Base-by-base conservation (phyloP, 2,888 invertebrate genomes). In the Xestia c-nigrum region DNA sequence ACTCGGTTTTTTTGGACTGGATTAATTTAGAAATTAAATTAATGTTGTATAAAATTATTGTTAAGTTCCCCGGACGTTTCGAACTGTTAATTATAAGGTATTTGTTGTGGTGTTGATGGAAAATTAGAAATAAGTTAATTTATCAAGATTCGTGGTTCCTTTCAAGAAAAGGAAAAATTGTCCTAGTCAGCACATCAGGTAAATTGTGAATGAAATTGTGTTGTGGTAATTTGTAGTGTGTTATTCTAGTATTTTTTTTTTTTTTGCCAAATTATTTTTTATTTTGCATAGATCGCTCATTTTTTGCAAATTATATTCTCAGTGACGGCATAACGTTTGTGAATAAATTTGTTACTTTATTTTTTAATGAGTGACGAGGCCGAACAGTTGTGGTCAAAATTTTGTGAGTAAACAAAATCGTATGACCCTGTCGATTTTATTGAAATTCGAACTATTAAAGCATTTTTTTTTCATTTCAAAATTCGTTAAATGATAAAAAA, bases 101-200 rank as follows among this genome's bases (percentile, higher is more conserved):
- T 66, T 79, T 90, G 87, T 90, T 92, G 91, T 94, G 92, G 92
- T 94, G 93, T 85, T 92, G 79, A 77, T 75, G 73, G 46, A 89
- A 83, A 85, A 82, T 82, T 88, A 66, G 81, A 80, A 76, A 80
- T 74, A 80, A 74, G 67, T 71, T 66, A 46, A 67, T 55, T 66
- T 59, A 40, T 50, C 80, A 88, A 87, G 76, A 81, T 74, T 40
- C 78, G 74, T 77, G 78, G 64, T 80, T 79, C 47, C 64, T 88
- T 78, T 74, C 75, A 77, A 84, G 77, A 80, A 72, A 79, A 73
- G 82, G 87, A 78, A 81, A 74, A 72, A 72, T 55, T 78, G 21
- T 81, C 64, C 47, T 78, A 67, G 69, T 86, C 86, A 72, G 57
- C 82, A 72, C 46, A 82, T 40, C 88, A 87, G 87, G 87, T 87